phyloP scores from a whole-genome alignment of 2,888 invertebrate genomes.

The Trachelus troglodyta region DNA sequence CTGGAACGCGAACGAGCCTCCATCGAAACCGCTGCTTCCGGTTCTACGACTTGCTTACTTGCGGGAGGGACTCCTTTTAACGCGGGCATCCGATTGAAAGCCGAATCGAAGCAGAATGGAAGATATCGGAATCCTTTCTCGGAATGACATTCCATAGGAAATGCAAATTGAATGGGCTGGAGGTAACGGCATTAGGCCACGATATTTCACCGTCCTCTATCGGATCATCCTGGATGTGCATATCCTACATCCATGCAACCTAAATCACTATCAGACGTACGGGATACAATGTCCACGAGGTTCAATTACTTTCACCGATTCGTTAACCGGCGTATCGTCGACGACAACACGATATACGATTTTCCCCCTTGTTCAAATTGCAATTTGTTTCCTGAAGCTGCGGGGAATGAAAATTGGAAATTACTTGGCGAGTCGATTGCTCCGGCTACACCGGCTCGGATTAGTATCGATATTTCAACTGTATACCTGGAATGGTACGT shows the following conservation, averaged over 20 bases:
- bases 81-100: conserved; percentile 41
- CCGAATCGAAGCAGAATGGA: conserved; percentile 45
- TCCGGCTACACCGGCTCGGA: neutral
- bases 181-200: neutral
- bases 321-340: neutral
- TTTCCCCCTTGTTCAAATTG: neutral
- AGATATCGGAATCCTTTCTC: conserved; percentile 16
- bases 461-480: neutral
- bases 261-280: conserved; percentile 6
- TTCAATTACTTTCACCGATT: neutral
- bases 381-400: neutral
- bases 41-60: conserved; percentile 47
- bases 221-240: neutral
- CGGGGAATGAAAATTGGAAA: neutral
- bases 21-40: conserved; percentile 16
- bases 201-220: neutral
- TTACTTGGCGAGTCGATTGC: neutral
- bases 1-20: conserved; percentile 12
- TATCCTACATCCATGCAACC: conserved; percentile 3
- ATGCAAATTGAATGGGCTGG: conserved; percentile 40
- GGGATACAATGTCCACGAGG: neutral
- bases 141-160: conserved; percentile 34
- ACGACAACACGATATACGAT: neutral
- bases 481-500: neutral
- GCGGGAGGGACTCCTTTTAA: conserved; percentile 38